Base-by-base conservation (phyloP, 1,140 invertebrate genomes). In the Neodiprion lecontei region DNA sequence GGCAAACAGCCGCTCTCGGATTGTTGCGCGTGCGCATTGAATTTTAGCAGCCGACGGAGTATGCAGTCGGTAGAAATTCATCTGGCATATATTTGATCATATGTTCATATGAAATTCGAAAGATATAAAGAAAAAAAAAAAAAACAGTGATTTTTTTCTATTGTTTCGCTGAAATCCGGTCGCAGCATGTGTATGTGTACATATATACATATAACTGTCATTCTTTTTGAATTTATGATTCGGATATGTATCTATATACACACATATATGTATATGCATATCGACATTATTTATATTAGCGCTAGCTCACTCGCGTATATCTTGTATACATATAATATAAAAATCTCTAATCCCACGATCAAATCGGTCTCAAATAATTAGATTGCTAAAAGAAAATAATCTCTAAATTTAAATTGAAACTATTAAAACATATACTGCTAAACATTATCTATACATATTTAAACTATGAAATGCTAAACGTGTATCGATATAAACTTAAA, bases 361-460 rank as follows among this genome's bases (percentile, higher is more conserved):
- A 40, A 40, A 40, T 40, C 28, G 28, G 28, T 40, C 28, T 40
- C 5, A 40, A 40, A 40, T 40, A 40, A 40, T 40, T 40, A 40
- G 28, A 40, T 40, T 40, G 28, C 28, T 67, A 66, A 74, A 74
- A 70, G 79, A 70, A 77, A 78, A 74, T 78, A 82, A 83, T 77
- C 76, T 82, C 79, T 81, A 81, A 84, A 85, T 80, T 82, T 74
- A 83, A 84, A 83, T 77, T 9, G 70, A 61, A 83, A 82, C 77
- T 84, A 86, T 84, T 84, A 83, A 40, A 85, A 85, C 78, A 79
- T 86, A 81, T 87, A 86, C 81, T 79, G 80, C 78, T 88, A 86
- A 88, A 85, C 79, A 84, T 86, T 85, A 85, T 84, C 79, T 85
- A 87, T 85, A 86, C 81, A 87, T 87, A 87, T 85, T 86, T 87